Evolutionary conservation across 1,140 invertebrate species (phyloP), one percentile per base, ranked within the genome.

Genomic region (Ceratosolen fusciceps): DNA sequence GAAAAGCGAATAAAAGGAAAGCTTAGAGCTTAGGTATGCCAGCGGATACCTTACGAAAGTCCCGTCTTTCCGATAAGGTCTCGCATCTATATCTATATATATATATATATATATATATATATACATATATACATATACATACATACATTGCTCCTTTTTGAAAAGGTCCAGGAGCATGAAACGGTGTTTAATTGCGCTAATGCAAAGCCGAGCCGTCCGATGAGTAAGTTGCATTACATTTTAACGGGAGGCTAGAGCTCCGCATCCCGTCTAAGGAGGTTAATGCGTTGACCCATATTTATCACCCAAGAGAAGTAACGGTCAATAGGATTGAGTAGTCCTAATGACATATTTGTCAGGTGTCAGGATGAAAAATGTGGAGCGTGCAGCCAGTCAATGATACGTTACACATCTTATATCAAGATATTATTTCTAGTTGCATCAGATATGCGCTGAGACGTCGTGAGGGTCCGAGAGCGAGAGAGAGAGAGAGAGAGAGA

Each of bases 271-370:
- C 0, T 65, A 34, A 37, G 21, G 31, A 34, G 60, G 60, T 37
- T 65, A 65, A 65, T 37, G 60, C 31, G 16, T 34, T 37, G 31
- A 65, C 31, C 60, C 31, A 37, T 37, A 65, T 65, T 65, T 65
- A 37, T 21, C 3, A 37, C n/a, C 12, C 26, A 29, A n/a, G 0
- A 65, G 31, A 65, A 65, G 37, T 65, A n/a, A 37, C 31, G 34
- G 31, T 65, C 60, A 37, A 65, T 34, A 37, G 31, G 37, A 37
- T 37, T 16, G 12, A 60, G 26, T 31, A 31, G 14, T 37, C 8
- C 31, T n/a, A 65, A 65, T 37, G 31, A 37, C 19, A 10, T 16
- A 10, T n/a, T 37, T 65, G 2, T 37, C 60, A 21, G 19, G 14
- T 21, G 34, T n/a, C 24, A 37, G 60, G 34, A 62, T 12, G 29